phyloP scores from a whole-genome alignment of 2,888 invertebrate species.

The Melanargia galathea region DNA sequence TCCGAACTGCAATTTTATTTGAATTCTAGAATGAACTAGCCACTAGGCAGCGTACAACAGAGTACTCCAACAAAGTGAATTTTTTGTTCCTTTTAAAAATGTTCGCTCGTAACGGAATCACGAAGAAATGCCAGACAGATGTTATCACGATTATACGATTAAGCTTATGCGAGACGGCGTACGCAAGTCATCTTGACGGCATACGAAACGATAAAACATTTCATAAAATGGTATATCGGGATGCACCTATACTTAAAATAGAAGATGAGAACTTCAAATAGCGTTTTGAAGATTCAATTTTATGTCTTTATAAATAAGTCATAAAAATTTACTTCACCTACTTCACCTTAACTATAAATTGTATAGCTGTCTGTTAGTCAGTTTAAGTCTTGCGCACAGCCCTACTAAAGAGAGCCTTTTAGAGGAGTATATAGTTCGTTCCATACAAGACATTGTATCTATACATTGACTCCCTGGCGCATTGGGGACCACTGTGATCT shows the following conservation, averaged over 20 bases:
- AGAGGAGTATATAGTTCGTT: too few species aligned
- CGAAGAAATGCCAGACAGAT: constrained; percentile 33
- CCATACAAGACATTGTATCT: too few species aligned
- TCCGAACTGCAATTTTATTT: too few species aligned
- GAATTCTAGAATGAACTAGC: background rate
- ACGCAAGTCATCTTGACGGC: constrained; percentile 27
- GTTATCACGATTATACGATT: constrained; percentile 33
- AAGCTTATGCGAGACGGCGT: constrained; percentile 27
- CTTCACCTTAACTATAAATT: too few species aligned
- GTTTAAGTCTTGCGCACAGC: too few species aligned
- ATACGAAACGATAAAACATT: constrained; percentile 21
- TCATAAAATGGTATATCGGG: constrained; percentile 11
- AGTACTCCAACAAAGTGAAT: background rate
- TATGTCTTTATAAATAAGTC: background rate
- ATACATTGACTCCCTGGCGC: too few species aligned
- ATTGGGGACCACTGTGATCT: too few species aligned
- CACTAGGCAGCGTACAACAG: background rate
- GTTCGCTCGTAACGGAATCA: constrained; percentile 30
- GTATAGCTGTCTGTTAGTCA: too few species aligned
- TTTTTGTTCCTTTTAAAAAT: constrained; percentile 19
- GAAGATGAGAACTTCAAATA: background rate
- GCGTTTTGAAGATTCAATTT: background rate
- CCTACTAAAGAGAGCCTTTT: too few species aligned
- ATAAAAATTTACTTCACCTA: too few species aligned
- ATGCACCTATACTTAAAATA: background rate